Evolutionary conservation across 2,113 vertebrate genomes (phyloP), one percentile per base, ranked within the genome.

Genomic region (Leptodactylus fuscus): DNA sequence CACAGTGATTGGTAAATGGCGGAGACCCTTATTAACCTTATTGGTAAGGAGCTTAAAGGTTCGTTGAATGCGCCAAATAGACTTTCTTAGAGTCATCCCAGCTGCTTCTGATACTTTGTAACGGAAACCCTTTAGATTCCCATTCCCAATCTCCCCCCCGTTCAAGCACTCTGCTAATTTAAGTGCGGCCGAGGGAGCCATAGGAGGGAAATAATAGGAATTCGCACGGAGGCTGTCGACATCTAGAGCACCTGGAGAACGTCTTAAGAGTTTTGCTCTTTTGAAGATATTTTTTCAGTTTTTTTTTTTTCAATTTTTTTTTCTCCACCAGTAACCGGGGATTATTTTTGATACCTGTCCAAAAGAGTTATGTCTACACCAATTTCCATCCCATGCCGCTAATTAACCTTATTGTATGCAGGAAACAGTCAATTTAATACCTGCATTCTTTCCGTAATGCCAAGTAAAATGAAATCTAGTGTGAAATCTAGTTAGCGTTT

Each of bases 271-370:
- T 88, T 91, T 83, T 81, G 89, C 90, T 90, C 91, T 88, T 91
- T 91, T 67, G 58, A 75, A 48, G 44, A 48, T 48, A 18, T 75
- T 46, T 75, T 24, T 70, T 71, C 20, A 41, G 49, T 79, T 38
- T 70, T 91, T 92, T 91, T 93, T 92, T 38, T 36, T 77, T 32
- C 12, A 48, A 91, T 92, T 91, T 93, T 94, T 92, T 87, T 92
- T 90, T 92, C 90, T 91, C 90, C 82, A 88, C 88, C 89, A 60
- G 92, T 93, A 93, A 93, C 90, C 91, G 88, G 90, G 93, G 93
- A 94, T 94, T 93, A 95, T 94, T 94, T 95, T 82, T 94, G 94
- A 94, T 93, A 94, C 93, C 92, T 95, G 94, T 95, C 93, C 90
- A 92, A 94, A 94, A 93, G 93, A 94, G 93, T 94, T 94, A 94